Conservation (phyloP, 2,113 vertebrate genomes). For the Cebus imitator region DNA sequence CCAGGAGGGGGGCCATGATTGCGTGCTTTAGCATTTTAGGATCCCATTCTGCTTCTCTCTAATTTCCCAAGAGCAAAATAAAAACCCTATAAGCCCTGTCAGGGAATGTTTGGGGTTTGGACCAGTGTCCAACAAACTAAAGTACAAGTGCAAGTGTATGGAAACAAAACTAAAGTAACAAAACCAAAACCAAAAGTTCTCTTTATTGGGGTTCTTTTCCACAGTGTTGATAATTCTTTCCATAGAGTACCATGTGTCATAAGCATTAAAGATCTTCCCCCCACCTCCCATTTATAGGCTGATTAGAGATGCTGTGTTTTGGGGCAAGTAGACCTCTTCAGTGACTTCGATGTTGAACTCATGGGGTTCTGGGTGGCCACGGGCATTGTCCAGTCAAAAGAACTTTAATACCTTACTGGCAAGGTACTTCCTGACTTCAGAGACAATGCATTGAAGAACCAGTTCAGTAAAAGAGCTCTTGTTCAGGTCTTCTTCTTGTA, state of each 20-base stretch:
- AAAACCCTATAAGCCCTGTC: not conserved
- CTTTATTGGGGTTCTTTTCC: not conserved
- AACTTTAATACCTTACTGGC: not conserved
- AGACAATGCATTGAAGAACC: not conserved
- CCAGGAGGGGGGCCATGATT: not conserved
- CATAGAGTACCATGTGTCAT: not conserved
- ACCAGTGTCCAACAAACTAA: not conserved
- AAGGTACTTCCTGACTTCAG: not conserved
- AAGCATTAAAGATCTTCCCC: not conserved
- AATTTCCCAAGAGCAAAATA: not conserved
- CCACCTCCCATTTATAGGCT: not conserved
- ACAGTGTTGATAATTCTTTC: not conserved
- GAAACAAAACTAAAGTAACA: not conserved
- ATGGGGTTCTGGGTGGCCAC: not conserved
- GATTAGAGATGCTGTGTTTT: not conserved
- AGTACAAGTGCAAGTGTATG: not conserved
- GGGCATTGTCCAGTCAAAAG: not conserved
- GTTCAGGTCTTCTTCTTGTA: not conserved
- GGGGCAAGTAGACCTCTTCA: not conserved
- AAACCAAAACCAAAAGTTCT: not conserved
- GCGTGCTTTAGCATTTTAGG: not conserved
- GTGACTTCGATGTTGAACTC: not conserved
- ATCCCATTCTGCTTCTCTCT: not conserved
- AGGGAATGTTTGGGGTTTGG: not conserved
- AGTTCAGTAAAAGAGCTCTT: not conserved